Base-by-base conservation (phyloP, 2,797 vertebrate genomes). In the Anabacerthia variegaticeps region DNA sequence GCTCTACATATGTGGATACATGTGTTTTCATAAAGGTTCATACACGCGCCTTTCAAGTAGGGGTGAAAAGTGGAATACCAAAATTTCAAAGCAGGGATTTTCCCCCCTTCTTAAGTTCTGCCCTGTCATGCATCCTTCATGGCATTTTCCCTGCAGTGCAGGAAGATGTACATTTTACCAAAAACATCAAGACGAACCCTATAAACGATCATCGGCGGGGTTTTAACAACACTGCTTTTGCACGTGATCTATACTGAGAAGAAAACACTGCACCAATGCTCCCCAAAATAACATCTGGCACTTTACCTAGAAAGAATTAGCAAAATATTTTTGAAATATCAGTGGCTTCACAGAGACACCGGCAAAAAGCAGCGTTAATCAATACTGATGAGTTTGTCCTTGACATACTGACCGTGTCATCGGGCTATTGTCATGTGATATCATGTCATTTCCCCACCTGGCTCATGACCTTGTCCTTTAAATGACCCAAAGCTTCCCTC, bases 401-500 rank as follows among this genome's bases (percentile, higher is more conserved):
- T 99, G 99, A 99, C 99, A 99, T 92, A 97, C 96, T 99, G 99
- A 99, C 98, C 98, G 18, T 97, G 98, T 98, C 99, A 99, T 96
- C 96, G 94, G 97, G 97, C 97, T 93, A 92, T 97, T 98, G 98
- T 98, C 99, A 99, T 98, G 98, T 99, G 99, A 99, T 98, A 99
- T 98, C 98, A 98, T 98, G 98, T 99, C 98, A 98, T 98, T 98
- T 98, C 96, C 98, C 98, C 98, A 99, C 99, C 99, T 99, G 99
- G 98, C 98, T 97, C 96, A 94, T 97, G 98, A 99, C 98, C 99
- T 99, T 99, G 98, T 99, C 98, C 98, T 99, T 98, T 97, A 93
- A 98, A 97, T 99, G 99, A 99, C 99, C 98, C 98, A 98, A 97
- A 97, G 97, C 96, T 96, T 98, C 97, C 95, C 97, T 97, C 97